Percentiles rank a stretch among this genome's conserved stretches.
Evolutionary conservation across 2,888 invertebrate genomes (phyloP).

Genomic region (Omphaloscelis lunosa): DNA sequence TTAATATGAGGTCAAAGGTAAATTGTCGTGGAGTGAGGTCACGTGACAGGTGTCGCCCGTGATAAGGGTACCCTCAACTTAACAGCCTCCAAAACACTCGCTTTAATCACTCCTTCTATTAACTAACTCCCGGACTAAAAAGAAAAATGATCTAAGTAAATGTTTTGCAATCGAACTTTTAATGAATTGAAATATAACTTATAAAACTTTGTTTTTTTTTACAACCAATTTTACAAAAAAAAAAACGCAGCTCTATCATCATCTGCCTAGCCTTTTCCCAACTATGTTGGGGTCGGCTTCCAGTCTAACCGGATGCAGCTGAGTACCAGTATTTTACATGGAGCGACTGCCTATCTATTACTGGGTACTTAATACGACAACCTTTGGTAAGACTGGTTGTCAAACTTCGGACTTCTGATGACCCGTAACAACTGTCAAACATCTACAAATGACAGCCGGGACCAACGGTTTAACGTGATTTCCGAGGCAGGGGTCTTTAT

Average conservation of each 20-base stretch:
- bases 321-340: too few species aligned
- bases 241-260: not conserved
- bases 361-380: too few species aligned
- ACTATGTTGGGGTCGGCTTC: too few species aligned
- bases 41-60: slow-evolving; percentile 71
- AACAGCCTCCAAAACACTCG: slow-evolving; percentile 57
- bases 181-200: not conserved
- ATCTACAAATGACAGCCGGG: too few species aligned
- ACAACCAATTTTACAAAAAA: not conserved
- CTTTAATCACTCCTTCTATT: slow-evolving; percentile 63
- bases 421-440: too few species aligned
- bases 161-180: slow-evolving; percentile 1
- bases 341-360: too few species aligned
- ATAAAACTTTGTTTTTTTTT: not conserved
- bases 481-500: too few species aligned
- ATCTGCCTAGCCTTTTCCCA: too few species aligned
- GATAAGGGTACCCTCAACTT: slow-evolving; percentile 71
- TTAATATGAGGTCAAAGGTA: slow-evolving; percentile 70
- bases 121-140: slow-evolving; percentile 38
- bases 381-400: too few species aligned
- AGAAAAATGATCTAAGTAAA: not conserved
- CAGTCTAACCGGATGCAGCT: too few species aligned
- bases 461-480: too few species aligned
- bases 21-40: slow-evolving; percentile 67
- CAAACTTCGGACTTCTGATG: too few species aligned